Evolutionary conservation across 2,797 vertebrate species (phyloP).

Genomic region (Pipistrellus kuhlii): DNA sequence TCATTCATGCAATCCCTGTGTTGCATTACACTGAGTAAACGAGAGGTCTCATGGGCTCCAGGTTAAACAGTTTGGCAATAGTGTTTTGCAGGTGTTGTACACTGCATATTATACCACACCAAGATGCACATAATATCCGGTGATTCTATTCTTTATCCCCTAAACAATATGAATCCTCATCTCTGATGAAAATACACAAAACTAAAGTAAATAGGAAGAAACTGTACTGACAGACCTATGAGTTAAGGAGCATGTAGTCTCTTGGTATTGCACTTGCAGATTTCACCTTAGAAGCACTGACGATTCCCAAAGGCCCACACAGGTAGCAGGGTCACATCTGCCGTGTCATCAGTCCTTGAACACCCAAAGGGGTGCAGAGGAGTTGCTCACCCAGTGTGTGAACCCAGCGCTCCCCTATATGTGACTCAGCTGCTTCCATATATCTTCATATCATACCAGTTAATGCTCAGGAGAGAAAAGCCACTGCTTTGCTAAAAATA

Average conservation of each 20-base stretch:
- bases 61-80: background rate
- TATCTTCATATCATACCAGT: background rate
- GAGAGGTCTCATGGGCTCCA: background rate
- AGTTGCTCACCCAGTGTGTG: background rate
- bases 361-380: background rate
- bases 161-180: background rate
- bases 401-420: background rate
- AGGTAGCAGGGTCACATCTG: background rate
- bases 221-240: background rate
- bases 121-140: background rate
- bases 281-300: background rate
- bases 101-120: background rate
- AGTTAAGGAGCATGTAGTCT: background rate
- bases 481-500: background rate
- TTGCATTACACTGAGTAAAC: background rate
- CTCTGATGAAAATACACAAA: background rate
- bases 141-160: background rate
- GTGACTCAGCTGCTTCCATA: background rate
- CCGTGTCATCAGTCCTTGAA: background rate
- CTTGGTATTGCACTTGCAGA: background rate
- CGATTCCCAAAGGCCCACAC: background rate
- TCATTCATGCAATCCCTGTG: background rate
- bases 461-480: background rate
- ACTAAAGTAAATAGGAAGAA: conserved; percentile 12
- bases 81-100: background rate